These are phyloP conservation scores for Nannobrachium achirus DNA, from an alignment of 2,113 vertebrate species.

Conservation along the genomic window DNA sequence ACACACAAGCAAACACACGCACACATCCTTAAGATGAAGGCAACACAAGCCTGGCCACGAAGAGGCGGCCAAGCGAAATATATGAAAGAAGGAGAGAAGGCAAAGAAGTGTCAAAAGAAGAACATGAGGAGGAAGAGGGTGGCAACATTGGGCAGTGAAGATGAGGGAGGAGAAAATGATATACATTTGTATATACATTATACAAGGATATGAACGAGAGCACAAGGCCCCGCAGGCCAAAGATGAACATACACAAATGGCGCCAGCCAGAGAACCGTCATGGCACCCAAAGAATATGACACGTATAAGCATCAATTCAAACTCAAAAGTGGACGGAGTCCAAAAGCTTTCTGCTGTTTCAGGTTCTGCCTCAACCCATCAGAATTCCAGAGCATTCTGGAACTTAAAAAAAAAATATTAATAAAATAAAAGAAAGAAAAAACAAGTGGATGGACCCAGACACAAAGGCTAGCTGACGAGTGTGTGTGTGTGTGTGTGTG, in stretches of 20 bases:
- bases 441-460: conserved; percentile 43
- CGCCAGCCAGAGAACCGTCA: conserved; percentile 53
- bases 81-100: conserved; percentile 8
- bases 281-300: conserved; percentile 73
- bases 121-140: conserved; percentile 2
- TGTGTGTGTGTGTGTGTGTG: too few species aligned
- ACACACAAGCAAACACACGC: conserved; percentile 10
- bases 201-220: conserved; percentile 69
- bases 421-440: too few species aligned
- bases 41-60: conserved; percentile 59
- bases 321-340: conserved; percentile 52
- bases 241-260: conserved; percentile 46
- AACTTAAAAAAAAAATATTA: conserved; percentile 24
- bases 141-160: conserved; percentile 29
- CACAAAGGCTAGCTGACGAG: conserved; percentile 18
- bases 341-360: conserved; percentile 34
- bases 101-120: conserved; percentile 6
- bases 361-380: conserved; percentile 29
- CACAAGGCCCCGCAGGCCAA: conserved; percentile 46
- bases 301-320: conserved; percentile 26
- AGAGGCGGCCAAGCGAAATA: conserved; percentile 29
- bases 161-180: conserved; percentile 58
- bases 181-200: conserved; percentile 80
- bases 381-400: conserved; percentile 23
- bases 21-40: conserved; percentile 71